Percentiles rank a stretch among this genome's conserved stretches.
These are phyloP conservation scores for Popillia japonica DNA, from an alignment of 1,140 invertebrate species.

Conservation along the genomic window DNA sequence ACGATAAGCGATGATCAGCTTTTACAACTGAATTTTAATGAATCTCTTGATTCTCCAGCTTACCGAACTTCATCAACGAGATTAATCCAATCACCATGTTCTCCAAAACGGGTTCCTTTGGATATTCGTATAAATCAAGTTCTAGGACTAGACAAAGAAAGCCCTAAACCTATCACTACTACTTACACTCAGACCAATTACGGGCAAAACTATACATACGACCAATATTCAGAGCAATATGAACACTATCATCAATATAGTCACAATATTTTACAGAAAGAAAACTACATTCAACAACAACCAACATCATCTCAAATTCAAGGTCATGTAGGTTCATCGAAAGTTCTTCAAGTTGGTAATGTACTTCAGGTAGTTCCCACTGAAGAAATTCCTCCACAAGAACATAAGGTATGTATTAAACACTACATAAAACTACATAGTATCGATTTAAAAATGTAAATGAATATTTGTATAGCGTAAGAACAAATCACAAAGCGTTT, in stretches of 20 bases:
- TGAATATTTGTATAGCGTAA: too few relatives aligned
- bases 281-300: not conserved
- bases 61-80: not conserved
- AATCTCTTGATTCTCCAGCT: constrained; percentile 42
- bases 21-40: constrained; percentile 48
- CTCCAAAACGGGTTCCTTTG: constrained; percentile 53
- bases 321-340: not conserved
- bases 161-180: constrained; percentile 37
- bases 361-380: constrained; percentile 66
- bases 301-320: not conserved
- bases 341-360: constrained; percentile 64
- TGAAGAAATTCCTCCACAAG: constrained; percentile 42
- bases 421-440: too few relatives aligned
- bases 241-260: constrained; percentile 38
- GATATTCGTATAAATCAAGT: constrained; percentile 57
- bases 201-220: constrained; percentile 29
- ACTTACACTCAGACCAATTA: constrained; percentile 37
- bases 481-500: too few relatives aligned
- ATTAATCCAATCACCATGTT: constrained; percentile 28
- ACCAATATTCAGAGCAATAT: constrained; percentile 37
- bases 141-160: constrained; percentile 48
- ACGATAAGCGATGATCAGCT: constrained; percentile 64
- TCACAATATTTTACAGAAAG: not conserved
- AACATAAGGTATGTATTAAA: constrained; percentile 36
- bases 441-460: too few relatives aligned